Evolutionary conservation across 2,797 vertebrate species (phyloP), one percentile per base, ranked within the genome.

Genomic region (Adrianichthys oophorus): DNA sequence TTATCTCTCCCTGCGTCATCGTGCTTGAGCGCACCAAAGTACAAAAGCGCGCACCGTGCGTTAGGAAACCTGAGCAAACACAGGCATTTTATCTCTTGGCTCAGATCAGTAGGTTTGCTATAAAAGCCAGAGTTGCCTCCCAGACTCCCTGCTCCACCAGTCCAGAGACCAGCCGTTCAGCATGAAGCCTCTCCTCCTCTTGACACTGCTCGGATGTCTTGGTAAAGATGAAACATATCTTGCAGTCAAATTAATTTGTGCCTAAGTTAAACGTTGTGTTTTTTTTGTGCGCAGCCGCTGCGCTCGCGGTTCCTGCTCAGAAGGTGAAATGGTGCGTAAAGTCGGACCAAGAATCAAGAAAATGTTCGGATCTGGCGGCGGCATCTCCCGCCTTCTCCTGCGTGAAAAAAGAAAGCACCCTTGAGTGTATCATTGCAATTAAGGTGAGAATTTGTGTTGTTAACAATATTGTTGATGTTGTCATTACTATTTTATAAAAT

Each of bases 321-420:
- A 72, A 29, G 18, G 73, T 92, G 68, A 87, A 3, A 60, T 92
- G 86, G 89, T 93, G 92, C 74, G 62, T 87, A 2, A 88, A 51
- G 16, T 90, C 90, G 1, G 64, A 70, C 0, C 23, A 37, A 48
- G 91, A 92, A 43, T 0, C 24, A 0, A 13, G 0, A 0, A 92
- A 91, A 60, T 92, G 92, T 56, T 0, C 0, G 0, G 55, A 40
- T 1, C 72, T 92, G 0, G 6, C 1, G 1, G 4, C 0, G 0
- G 67, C 24, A 12, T 19, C 17, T 4, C 15, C 73, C 0, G 18
- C 0, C 0, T 79, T 93, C 52, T 0, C 29, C 14, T 93, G 91
- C 42, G 59, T 82, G 37, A 55, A 41, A 52, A 70, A 3, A n/a
- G 15, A 46, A 0, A 63, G 12, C 54, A 23, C 69, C 15, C 0